A percentile compares a stretch with the other conserved stretches of the same genome.
Evolutionary conservation across 2,113 vertebrate species (phyloP).

Genomic region (Tringa solitaria): DNA sequence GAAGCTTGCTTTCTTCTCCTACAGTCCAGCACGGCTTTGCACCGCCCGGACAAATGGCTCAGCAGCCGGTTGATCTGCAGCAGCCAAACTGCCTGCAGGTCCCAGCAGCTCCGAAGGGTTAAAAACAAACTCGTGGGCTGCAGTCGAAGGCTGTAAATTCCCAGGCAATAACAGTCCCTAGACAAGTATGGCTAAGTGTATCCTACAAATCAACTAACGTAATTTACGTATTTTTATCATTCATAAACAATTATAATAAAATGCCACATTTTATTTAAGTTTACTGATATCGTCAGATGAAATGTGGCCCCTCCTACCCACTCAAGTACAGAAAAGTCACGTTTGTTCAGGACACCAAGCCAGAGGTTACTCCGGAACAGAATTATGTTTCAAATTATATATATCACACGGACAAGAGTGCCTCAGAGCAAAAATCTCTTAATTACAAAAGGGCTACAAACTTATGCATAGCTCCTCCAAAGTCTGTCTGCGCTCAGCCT

Average conservation of each 20-base stretch:
- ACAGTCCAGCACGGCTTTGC: not conserved
- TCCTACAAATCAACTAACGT: not conserved
- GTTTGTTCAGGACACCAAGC: not conserved
- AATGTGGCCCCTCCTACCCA: not conserved
- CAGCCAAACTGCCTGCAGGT: not conserved
- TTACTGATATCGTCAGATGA: not conserved
- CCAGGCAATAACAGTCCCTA: not conserved
- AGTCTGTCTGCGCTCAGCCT: not conserved
- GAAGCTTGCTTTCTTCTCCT: not conserved
- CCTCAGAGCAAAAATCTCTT: constrained; percentile 41
- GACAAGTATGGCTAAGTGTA: constrained; percentile 1
- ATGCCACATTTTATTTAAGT: not conserved
- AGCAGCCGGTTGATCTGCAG: not conserved
- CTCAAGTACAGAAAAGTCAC: not conserved
- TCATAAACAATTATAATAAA: not conserved
- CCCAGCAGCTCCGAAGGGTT: constrained; percentile 42
- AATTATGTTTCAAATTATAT: constrained; percentile 28
- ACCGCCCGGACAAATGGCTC: not conserved
- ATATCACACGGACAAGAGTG: constrained; percentile 22
- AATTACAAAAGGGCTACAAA: constrained; percentile 16
- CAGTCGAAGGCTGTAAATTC: constrained; percentile 28
- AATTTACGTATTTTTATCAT: not conserved
- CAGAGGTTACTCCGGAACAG: constrained; percentile 7
- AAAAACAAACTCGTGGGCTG: not conserved
- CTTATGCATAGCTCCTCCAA: not conserved